Evolutionary conservation across 2,797 vertebrate species (phyloP).

Genomic region (Clarias pachynema): DNA sequence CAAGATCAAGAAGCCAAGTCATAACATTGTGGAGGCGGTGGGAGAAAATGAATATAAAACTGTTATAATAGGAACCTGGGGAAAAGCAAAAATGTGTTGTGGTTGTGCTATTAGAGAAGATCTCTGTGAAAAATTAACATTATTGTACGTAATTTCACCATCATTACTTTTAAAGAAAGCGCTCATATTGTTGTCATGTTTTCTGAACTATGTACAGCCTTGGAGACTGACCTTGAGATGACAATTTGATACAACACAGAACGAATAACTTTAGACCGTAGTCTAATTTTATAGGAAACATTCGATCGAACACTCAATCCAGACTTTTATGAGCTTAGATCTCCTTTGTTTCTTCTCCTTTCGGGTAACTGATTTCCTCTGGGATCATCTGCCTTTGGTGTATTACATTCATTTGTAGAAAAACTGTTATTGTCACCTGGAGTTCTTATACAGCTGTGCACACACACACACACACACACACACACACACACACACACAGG

Average conservation of each 20-base stretch:
- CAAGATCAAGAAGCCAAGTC: no score
- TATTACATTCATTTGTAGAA: conserved; percentile 2
- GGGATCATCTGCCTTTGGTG: neutral
- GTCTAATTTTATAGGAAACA: neutral
- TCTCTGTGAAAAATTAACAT: neutral
- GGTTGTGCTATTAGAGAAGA: neutral
- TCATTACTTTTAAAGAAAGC: neutral
- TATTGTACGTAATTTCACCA: neutral
- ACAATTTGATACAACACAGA: neutral
- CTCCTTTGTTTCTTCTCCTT: neutral
- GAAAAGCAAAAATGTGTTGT: neutral
- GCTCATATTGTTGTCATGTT: neutral
- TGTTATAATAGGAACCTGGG: no score
- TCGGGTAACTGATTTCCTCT: neutral
- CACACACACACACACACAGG: neutral
- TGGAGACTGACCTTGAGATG: neutral
- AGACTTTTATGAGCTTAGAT: neutral
- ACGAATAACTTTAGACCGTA: neutral
- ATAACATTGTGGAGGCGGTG: no score
- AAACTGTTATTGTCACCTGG: neutral
- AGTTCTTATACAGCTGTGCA: conserved; percentile 28
- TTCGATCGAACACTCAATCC: no score
- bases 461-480: conserved; percentile 14
- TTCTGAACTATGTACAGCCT: neutral
- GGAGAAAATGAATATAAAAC: neutral